A percentile compares a stretch with the other conserved stretches of the same genome.
Conservation (phyloP, 1,140 invertebrate genomes). For the Metopolophium dirhodum region DNA sequence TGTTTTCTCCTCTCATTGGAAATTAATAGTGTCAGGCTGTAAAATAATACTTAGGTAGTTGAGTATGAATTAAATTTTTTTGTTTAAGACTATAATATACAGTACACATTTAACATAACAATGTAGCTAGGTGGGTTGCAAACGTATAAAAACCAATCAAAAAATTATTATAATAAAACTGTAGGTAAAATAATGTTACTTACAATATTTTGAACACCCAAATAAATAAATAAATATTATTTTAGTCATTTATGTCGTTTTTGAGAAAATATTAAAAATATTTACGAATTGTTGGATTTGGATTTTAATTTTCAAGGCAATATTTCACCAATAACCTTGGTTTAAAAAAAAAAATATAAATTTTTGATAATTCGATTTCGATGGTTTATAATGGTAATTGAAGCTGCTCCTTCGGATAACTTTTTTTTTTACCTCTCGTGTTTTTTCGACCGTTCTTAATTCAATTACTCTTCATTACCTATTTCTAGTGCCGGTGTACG, state of each 20-base stretch:
- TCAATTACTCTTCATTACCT: constrained; percentile 6
- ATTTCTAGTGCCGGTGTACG: no score
- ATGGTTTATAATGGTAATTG: constrained; percentile 2
- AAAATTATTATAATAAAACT: not conserved
- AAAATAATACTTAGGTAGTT: not conserved
- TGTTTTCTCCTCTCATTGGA: not conserved
- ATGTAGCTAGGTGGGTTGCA: not conserved
- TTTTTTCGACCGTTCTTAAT: constrained; percentile 22
- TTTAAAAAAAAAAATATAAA: not conserved
- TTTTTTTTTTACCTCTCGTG: not conserved
- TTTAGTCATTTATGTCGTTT: not conserved
- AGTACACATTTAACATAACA: not conserved
- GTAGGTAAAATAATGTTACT: not conserved
- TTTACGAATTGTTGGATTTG: not conserved
- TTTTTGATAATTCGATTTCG: constrained; percentile 36
- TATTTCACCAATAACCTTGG: not conserved
- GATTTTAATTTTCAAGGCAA: not conserved
- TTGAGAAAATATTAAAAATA: not conserved
- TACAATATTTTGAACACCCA: not conserved
- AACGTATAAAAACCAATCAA: not conserved
- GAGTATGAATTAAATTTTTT: not conserved
- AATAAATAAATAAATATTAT: not conserved
- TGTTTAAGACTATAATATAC: not conserved
- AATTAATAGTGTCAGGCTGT: not conserved
- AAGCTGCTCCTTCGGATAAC: not conserved